Percentiles rank a stretch among this genome's conserved stretches.
Evolutionary conservation across 2,888 invertebrate species (phyloP).

Genomic region (Caenorhabditis panamensis): DNA sequence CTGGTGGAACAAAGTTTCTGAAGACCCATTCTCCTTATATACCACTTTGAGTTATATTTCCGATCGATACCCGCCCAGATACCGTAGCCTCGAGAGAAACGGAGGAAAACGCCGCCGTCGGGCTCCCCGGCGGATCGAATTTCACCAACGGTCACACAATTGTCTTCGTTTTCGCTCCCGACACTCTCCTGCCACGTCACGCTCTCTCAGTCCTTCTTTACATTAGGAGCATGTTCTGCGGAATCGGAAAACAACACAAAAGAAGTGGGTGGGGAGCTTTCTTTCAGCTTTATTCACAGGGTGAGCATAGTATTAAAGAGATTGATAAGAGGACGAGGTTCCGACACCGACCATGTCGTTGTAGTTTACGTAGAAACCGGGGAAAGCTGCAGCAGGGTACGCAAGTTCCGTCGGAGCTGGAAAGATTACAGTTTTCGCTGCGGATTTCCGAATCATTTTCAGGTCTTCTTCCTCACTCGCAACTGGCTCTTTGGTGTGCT

Average conservation of each 20-base stretch:
- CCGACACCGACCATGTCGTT: constrained; percentile 55
- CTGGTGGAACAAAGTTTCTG: too few species aligned
- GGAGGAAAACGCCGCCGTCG: constrained; percentile 5
- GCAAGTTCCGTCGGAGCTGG: constrained; percentile 24
- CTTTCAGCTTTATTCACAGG: not conserved
- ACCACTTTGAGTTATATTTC: too few species aligned
- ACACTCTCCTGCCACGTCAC: constrained; percentile 29
- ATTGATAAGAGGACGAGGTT: constrained; percentile 35
- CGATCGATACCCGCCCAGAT: not conserved
- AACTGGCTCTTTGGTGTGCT: constrained; percentile 26
- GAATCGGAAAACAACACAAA: constrained; percentile 16
- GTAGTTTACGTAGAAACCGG: constrained; percentile 54
- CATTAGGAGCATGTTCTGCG: constrained; percentile 26
- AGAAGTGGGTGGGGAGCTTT: not conserved
- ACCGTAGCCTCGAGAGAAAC: constrained; percentile 6
- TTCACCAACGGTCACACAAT: constrained; percentile 52
- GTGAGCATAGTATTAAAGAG: constrained; percentile 25
- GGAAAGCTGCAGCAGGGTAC: constrained; percentile 34
- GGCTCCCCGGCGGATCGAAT: constrained; percentile 32
- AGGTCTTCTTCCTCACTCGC: constrained; percentile 56
- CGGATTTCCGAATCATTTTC: constrained; percentile 42
- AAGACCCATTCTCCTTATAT: too few species aligned
- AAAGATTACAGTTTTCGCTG: constrained; percentile 10
- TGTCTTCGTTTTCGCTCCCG: not conserved
- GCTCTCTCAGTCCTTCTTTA: constrained; percentile 20